Conservation (phyloP, 1,140 invertebrate genomes). For the Drusus annulatus region DNA sequence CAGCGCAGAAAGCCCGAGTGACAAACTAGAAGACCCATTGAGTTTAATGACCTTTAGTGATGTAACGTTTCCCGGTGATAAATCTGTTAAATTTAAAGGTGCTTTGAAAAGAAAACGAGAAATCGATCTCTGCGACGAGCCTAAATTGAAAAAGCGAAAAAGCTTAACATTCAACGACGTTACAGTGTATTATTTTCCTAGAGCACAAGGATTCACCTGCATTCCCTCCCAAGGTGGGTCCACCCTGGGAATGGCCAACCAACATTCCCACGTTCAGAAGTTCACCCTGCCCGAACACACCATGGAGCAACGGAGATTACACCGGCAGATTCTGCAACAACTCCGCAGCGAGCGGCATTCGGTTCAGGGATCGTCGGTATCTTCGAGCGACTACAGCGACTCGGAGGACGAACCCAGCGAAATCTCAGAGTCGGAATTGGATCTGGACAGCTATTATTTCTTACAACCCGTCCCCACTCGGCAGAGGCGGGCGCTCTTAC, state of each 20-base stretch:
- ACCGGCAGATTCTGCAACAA: constrained; percentile 86
- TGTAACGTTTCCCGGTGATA: constrained; percentile 1
- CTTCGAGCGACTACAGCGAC: constrained; percentile 84
- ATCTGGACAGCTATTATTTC: constrained; percentile 95
- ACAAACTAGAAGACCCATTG: constrained; percentile 60
- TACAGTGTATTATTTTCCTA: constrained; percentile 95
- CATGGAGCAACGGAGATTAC: constrained; percentile 87
- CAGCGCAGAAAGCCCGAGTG: constrained; percentile 43
- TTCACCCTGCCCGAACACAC: constrained; percentile 85
- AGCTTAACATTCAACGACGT: constrained; percentile 92
- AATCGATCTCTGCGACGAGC: constrained; percentile 60
- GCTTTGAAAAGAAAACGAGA: constrained; percentile 60
- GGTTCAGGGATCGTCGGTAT: constrained; percentile 68
- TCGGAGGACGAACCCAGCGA: constrained; percentile 88
- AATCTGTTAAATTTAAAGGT: constrained; percentile 61
- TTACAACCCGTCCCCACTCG: constrained; percentile 93
- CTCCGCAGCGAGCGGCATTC: constrained; percentile 79
- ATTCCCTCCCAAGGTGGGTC: constrained; percentile 97
- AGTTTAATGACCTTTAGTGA: constrained; percentile 51
- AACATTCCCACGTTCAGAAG: constrained; percentile 84
- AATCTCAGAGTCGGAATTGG: constrained; percentile 86
- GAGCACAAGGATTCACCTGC: constrained; percentile 97
- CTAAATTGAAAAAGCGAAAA: constrained; percentile 78
- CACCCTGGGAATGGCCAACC: constrained; percentile 94
- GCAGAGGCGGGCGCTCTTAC: constrained; percentile 88